These are phyloP conservation scores for Scolopax bukidnonensis DNA, from an alignment of 2,797 vertebrate species.

Conservation along the genomic window DNA sequence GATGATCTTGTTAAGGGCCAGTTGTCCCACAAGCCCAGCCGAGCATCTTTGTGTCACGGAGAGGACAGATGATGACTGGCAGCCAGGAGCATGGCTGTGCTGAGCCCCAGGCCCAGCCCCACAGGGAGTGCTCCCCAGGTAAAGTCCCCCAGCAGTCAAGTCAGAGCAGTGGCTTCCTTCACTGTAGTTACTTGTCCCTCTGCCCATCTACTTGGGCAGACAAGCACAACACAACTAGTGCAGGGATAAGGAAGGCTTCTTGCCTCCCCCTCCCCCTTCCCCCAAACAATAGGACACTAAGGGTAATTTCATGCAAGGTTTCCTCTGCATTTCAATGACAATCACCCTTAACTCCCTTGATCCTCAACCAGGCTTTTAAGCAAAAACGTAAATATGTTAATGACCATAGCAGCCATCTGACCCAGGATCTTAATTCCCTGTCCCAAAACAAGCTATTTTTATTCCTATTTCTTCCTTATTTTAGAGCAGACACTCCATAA, in stretches of 20 bases:
- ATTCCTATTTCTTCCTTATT: not conserved
- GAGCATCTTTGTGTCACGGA: not conserved
- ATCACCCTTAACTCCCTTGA: slow-evolving; percentile 72
- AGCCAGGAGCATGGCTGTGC: not conserved
- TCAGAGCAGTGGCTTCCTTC: not conserved
- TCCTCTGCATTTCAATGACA: slow-evolving; percentile 72
- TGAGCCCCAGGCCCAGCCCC: not conserved
- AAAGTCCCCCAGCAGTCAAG: not conserved
- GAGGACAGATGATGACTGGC: not conserved
- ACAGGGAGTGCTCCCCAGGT: not conserved
- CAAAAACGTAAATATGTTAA: slow-evolving; percentile 74
- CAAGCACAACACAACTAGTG: slow-evolving; percentile 35
- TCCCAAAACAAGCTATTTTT: not conserved
- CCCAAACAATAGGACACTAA: slow-evolving; percentile 72
- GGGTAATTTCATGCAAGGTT: slow-evolving; percentile 83
- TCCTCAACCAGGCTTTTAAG: slow-evolving; percentile 65
- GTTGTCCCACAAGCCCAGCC: not conserved
- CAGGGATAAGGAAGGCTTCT: not conserved
- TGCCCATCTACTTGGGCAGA: slow-evolving; percentile 44
- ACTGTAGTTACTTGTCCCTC: not conserved
- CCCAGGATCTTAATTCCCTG: slow-evolving; percentile 39
- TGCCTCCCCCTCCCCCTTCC: not conserved
- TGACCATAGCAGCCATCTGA: slow-evolving; percentile 57
- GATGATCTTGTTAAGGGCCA: not conserved
- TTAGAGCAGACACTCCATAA: not conserved